Evolutionary conservation across 1,140 invertebrate species (phyloP), one percentile per base, ranked within the genome.

Genomic region (Nilaparvata lugens): DNA sequence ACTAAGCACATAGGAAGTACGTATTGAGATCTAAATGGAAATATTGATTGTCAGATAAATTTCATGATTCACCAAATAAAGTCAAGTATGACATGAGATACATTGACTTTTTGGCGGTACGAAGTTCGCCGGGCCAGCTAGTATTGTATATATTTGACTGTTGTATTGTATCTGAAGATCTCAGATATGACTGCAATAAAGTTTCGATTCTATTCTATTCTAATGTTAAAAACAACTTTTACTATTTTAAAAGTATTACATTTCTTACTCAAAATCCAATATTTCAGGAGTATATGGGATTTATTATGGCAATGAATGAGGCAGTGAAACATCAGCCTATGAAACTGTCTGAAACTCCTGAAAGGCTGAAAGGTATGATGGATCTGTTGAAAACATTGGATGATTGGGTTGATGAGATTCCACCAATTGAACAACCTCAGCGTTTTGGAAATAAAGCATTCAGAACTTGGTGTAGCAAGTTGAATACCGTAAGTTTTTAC

Each of bases 401-500:
- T 62, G 72, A 79, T 59, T 82, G 89, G 75, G 83, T 97, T 61
- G 84, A 89, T 69, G 84, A 95, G 65, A 91, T 86, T 65, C 93
- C 93, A 42, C 92, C 94, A 0, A 79, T 94, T 52, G 89, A 97
- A 63, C 93, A 97, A 70, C 93, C 94, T 2, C 93, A 97, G 73
- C 77, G 96, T 64, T 98, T 97, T 83, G 96, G 96, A 13, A 98
- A 99, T 72, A 88, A 89, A 73, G 91, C 96, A 2, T 99, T 95
- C 73, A 81, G 87, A 65, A 79, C 78, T 23, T 99, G 91, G 87
- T 86, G 89, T 64, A 69, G 77, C n/a, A 84, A 82, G 73, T 71
- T 98, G n/a, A 82, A 85, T 70, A 75, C 85, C 71, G 91, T 91
- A 74, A 73, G 73, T 45, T 18, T 7, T 52, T 45, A n/a, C n/a